Evolutionary conservation across 2,113 vertebrate genomes (phyloP).

Genomic region (Corythaeola cristata): DNA sequence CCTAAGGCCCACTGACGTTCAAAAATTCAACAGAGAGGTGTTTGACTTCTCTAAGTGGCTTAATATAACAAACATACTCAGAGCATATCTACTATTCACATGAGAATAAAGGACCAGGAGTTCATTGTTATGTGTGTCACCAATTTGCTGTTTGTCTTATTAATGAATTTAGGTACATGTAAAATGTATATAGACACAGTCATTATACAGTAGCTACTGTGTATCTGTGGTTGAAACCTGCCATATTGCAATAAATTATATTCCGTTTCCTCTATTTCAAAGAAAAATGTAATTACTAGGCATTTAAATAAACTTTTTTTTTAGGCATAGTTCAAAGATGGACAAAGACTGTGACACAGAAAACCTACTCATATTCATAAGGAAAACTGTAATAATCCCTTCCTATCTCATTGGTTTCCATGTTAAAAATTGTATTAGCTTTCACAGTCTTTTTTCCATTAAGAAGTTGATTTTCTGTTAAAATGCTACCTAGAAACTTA

Average conservation of each 20-base stretch:
- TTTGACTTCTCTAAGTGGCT: not conserved
- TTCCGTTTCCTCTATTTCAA: not conserved
- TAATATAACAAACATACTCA: not conserved
- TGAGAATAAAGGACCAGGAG: not conserved
- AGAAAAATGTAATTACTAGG: not conserved
- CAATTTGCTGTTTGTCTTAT: not conserved
- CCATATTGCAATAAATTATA: not conserved
- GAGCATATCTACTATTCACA: not conserved
- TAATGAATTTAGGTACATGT: not conserved
- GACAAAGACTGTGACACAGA: not conserved
- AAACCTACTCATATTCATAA: not conserved
- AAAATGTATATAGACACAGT: not conserved
- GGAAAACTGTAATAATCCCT: not conserved
- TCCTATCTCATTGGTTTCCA: not conserved
- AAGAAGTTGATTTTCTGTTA: not conserved
- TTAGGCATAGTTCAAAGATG: not conserved
- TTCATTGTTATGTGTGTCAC: not conserved
- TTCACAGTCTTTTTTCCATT: not conserved
- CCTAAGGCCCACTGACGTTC: not conserved
- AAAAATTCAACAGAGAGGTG: not conserved
- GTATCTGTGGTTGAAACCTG: not conserved
- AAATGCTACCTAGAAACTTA: not conserved
- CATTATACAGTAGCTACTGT: not conserved
- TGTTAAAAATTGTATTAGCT: not conserved
- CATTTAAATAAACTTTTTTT: not conserved